Conservation (phyloP, 2,888 invertebrate species). For the Ernsta delagoae region DNA sequence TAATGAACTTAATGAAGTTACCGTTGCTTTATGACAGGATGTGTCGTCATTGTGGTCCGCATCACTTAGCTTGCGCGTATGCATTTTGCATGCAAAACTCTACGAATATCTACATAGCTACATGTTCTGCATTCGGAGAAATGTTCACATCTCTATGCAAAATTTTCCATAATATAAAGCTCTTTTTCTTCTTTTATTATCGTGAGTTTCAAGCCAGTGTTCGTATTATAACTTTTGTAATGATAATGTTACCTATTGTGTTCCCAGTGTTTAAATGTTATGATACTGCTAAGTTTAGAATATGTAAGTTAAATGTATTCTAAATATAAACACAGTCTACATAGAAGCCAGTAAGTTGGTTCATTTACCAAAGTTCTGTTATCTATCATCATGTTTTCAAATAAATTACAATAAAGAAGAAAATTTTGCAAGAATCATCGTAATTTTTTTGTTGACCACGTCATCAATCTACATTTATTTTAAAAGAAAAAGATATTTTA, state of each 20-base stretch:
- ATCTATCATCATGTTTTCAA: too few relatives aligned
- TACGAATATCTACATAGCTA: neutral
- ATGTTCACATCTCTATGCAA: slow-evolving; percentile 26
- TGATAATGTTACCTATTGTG: neutral
- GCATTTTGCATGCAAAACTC: too few relatives aligned
- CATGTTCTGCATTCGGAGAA: slow-evolving; percentile 30
- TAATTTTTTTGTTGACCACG: too few relatives aligned
- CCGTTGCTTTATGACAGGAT: slow-evolving; percentile 1
- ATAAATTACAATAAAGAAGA: too few relatives aligned
- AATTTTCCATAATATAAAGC: slow-evolving; percentile 32
- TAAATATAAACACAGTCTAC: too few relatives aligned
- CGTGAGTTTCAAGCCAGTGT: slow-evolving; percentile 13
- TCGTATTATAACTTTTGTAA: slow-evolving; percentile 13
- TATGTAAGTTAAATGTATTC: neutral
- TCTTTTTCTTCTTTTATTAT: slow-evolving; percentile 21
- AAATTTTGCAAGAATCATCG: too few relatives aligned
- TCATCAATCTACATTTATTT: too few relatives aligned
- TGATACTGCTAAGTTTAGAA: neutral
- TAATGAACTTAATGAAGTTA: slow-evolving; percentile 1
- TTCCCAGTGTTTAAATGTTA: neutral
- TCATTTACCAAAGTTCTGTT: too few relatives aligned
- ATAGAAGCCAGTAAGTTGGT: too few relatives aligned
- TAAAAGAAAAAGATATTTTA: too few relatives aligned
- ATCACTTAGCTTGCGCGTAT: slow-evolving; percentile 2
- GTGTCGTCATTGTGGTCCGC: slow-evolving; percentile 16